phyloP scores from a whole-genome alignment of 2,113 vertebrate species.

The Gorilla gorilla region DNA sequence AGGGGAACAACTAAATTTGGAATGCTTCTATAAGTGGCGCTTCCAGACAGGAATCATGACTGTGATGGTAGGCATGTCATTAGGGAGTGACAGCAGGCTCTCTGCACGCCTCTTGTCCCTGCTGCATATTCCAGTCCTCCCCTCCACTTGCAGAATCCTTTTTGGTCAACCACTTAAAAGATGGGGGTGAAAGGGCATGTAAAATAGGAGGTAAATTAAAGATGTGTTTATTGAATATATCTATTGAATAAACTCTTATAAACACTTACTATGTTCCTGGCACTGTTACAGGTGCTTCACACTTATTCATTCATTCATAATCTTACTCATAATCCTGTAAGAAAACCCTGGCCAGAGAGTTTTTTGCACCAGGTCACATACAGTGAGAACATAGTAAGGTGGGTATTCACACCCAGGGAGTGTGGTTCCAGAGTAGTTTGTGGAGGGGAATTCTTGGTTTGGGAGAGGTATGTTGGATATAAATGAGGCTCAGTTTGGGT shows the following conservation, averaged over 20 bases:
- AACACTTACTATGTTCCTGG: not conserved
- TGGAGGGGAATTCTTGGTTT: not conserved
- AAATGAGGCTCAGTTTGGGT: not conserved
- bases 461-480: not conserved
- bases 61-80: not conserved
- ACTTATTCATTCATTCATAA: not conserved
- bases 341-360: not conserved
- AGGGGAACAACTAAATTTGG: not conserved
- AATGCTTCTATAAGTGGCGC: not conserved
- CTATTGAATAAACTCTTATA: not conserved
- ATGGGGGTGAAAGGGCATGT: not conserved
- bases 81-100: not conserved
- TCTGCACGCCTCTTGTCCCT: not conserved
- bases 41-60: not conserved
- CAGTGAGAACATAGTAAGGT: accelerated
- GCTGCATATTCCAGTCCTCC: not conserved
- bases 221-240: not conserved
- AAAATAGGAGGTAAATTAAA: not conserved
- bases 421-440: not conserved
- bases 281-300: not conserved
- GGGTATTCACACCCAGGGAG: not conserved
- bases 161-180: not conserved
- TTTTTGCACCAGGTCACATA: not conserved
- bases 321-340: not conserved
- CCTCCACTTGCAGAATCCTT: not conserved